These are phyloP conservation scores for Drosophila nannoptera DNA, from an alignment of 1,140 invertebrate genomes.

Conservation along the genomic window DNA sequence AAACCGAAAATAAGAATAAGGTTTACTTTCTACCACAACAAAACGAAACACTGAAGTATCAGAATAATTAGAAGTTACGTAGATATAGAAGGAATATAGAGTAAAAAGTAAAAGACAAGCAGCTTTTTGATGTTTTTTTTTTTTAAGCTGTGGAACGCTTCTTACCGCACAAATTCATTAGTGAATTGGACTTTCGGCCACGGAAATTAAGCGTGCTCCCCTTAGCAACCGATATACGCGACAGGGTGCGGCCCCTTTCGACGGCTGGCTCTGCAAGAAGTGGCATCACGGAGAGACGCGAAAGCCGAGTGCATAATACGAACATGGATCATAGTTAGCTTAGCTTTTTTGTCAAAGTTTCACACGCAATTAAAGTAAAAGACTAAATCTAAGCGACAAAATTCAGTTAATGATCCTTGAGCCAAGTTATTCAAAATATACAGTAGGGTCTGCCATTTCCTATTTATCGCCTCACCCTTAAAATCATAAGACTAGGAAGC, in stretches of 20 bases:
- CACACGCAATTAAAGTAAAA: no score
- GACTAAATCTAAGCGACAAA: constrained; percentile 16
- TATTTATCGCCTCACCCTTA: no score
- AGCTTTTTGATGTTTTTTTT: constrained; percentile 45
- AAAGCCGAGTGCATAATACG: constrained; percentile 53
- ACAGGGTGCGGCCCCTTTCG: constrained; percentile 78
- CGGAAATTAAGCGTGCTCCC: constrained; percentile 82
- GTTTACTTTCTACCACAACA: constrained; percentile 8
- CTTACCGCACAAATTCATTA: constrained; percentile 96
- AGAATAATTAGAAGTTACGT: constrained; percentile 22
- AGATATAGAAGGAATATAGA: constrained; percentile 27
- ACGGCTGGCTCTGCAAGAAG: constrained; percentile 78
- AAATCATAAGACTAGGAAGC: no score
- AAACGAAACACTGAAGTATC: constrained; percentile 40
- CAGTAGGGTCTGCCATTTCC: no score
- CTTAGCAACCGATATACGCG: constrained; percentile 79
- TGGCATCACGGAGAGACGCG: constrained; percentile 52
- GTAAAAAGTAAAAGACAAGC: constrained; percentile 59
- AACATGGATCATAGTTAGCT: constrained; percentile 32
- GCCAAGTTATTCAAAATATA: no score
- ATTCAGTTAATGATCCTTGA: neutral
- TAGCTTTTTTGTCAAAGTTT: constrained; percentile 2
- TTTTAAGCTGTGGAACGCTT: constrained; percentile 64
- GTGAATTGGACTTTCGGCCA: constrained; percentile 93
- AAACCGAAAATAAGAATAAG: no score